These are phyloP conservation scores for Trichopria drosophilae DNA, from an alignment of 2,888 invertebrate genomes.

Conservation along the genomic window DNA sequence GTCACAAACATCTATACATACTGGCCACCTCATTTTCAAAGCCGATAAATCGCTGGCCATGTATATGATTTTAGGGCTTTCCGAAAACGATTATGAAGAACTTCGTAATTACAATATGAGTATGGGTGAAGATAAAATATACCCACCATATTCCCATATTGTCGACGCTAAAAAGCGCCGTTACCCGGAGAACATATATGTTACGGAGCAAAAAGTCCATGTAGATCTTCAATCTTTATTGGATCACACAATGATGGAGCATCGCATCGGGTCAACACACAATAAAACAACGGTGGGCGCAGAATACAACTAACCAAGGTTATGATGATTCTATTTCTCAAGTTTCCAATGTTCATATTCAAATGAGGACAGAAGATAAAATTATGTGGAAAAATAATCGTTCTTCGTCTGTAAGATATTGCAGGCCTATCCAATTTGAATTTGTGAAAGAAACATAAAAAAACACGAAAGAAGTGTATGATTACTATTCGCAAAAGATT, in stretches of 20 bases:
- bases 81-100: too few relatives aligned
- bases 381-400: slow-evolving; percentile 5
- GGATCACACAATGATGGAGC: slow-evolving; percentile 33
- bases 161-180: slow-evolving; percentile 35
- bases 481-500: not conserved
- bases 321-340: not conserved
- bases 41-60: not conserved
- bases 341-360: not conserved
- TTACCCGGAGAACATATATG: slow-evolving; percentile 37
- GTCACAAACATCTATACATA: not conserved
- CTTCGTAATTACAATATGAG: not conserved
- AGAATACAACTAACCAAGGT: too few relatives aligned
- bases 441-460: not conserved
- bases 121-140: not conserved
- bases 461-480: not conserved
- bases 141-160: not conserved
- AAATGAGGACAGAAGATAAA: not conserved
- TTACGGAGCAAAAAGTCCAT: slow-evolving; percentile 32
- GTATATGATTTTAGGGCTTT: too few relatives aligned
- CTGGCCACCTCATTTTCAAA: not conserved
- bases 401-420: slow-evolving; percentile 6
- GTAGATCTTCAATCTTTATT: slow-evolving; percentile 38
- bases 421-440: slow-evolving; percentile 5
- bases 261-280: slow-evolving; percentile 21
- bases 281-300: not conserved